A percentile compares a stretch with the other conserved stretches of the same genome.
phyloP scores from a whole-genome alignment of 2,888 invertebrate species.

The Trichogramma dendrolimi region DNA sequence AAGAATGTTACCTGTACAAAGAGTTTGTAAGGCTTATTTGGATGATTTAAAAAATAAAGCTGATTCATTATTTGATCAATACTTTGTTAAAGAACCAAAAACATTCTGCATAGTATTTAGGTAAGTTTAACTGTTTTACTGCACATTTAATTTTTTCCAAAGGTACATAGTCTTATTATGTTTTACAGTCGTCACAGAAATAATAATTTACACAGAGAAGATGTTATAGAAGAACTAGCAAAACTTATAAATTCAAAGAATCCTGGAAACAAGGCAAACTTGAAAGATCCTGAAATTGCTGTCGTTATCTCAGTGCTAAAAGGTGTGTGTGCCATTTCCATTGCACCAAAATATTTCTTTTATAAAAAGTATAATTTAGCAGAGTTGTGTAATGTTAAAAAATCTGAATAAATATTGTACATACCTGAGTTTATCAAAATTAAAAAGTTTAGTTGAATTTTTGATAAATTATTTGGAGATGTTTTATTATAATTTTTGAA shows the following conservation, averaged over 20 bases:
- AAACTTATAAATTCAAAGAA: constrained; percentile 67
- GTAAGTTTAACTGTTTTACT: constrained; percentile 39
- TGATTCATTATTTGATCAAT: constrained; percentile 66
- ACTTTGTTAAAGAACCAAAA: constrained; percentile 68
- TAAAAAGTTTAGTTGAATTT: not conserved
- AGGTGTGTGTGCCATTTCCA: constrained; percentile 72
- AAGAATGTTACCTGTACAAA: constrained; percentile 76
- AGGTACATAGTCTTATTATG: constrained; percentile 17
- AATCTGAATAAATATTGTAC: constrained; percentile 6
- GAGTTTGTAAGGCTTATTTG: constrained; percentile 70
- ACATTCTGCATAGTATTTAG: constrained; percentile 76
- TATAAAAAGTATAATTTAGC: constrained; percentile 82
- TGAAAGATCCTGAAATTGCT: constrained; percentile 72
- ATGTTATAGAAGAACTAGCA: constrained; percentile 71
- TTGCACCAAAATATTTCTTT: constrained; percentile 73
- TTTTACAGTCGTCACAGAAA: constrained; percentile 66
- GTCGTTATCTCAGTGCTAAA: constrained; percentile 81
- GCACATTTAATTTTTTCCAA: constrained; percentile 6
- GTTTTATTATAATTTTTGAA: not conserved
- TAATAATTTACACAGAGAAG: constrained; percentile 65
- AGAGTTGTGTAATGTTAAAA: constrained; percentile 53
- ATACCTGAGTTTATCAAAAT: not conserved
- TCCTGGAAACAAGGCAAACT: constrained; percentile 70
- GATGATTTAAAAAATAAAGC: constrained; percentile 70
- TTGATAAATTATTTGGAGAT: constrained; percentile 5